phyloP scores from a whole-genome alignment of 2,888 invertebrate species.

The Drosophila ezoana region DNA sequence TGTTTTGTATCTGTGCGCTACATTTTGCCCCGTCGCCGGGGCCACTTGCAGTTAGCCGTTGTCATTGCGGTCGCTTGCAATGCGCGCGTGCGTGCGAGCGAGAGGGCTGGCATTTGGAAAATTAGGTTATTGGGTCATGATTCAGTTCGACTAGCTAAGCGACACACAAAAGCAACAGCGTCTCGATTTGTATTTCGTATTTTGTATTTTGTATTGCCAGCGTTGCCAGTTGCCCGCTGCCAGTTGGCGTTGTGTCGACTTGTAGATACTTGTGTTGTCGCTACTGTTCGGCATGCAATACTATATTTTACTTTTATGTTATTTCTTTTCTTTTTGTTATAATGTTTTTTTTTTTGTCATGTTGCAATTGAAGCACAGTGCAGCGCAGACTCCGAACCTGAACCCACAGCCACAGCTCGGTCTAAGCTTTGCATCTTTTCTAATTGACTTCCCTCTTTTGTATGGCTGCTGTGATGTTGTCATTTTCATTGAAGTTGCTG shows the following conservation, averaged over 20 bases:
- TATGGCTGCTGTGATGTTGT: constrained; percentile 62
- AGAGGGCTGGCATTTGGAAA: constrained; percentile 60
- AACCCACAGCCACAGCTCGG: constrained; percentile 10
- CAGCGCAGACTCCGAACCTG: constrained; percentile 42
- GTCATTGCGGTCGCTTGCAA: constrained; percentile 57
- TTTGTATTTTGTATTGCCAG: constrained; percentile 37
- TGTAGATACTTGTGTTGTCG: constrained; percentile 69
- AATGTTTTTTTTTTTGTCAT: constrained; percentile 30
- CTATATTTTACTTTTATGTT: constrained; percentile 26
- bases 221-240: constrained; percentile 30
- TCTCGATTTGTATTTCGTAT: constrained; percentile 76
- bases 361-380: constrained; percentile 56
- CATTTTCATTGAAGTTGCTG: constrained; percentile 57
- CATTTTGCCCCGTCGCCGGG: constrained; percentile 59
- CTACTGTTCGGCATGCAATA: constrained; percentile 70
- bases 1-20: constrained; percentile 61
- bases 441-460: constrained; percentile 81
- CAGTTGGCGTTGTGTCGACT: constrained; percentile 58
- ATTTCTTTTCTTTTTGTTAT: constrained; percentile 2
- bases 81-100: constrained; percentile 45
- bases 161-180: constrained; percentile 64
- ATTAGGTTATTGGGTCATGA: constrained; percentile 84
- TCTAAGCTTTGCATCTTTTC: constrained; percentile 72
- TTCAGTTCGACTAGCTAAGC: constrained; percentile 79
- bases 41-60: constrained; percentile 70